Evolutionary conservation across 2,797 vertebrate species (phyloP).

Genomic region (Botia almorhae): DNA sequence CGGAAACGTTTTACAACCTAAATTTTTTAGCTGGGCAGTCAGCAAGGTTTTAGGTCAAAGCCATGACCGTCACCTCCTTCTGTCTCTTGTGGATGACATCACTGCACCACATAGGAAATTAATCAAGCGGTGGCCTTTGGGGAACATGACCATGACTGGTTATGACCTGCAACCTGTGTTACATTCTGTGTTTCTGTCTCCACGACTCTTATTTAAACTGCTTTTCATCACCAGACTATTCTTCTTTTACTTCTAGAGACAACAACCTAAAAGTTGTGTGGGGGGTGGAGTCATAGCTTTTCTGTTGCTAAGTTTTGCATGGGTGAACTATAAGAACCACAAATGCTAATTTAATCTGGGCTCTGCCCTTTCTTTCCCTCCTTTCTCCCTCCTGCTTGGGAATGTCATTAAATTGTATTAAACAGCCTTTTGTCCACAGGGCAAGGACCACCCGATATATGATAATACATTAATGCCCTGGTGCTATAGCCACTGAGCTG

Average conservation of each 20-base stretch:
- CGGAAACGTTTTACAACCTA: too few species aligned
- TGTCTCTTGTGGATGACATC: constrained; percentile 87
- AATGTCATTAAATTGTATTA: constrained; percentile 99
- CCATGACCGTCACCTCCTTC: constrained; percentile 71
- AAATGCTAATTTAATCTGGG: constrained; percentile 96
- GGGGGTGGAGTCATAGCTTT: constrained; percentile 76
- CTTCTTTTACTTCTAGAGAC: constrained; percentile 7
- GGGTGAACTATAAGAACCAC: constrained; percentile 92
- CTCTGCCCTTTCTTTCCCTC: constrained; percentile 75
- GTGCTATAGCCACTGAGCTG: constrained; percentile 94
- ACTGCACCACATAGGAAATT: constrained; percentile 86
- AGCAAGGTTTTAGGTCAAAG: not conserved
- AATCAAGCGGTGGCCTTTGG: constrained; percentile 88
- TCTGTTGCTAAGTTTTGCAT: constrained; percentile 88
- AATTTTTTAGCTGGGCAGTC: not conserved
- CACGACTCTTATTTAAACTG: constrained; percentile 17
- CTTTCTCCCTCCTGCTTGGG: constrained; percentile 87
- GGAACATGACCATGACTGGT: constrained; percentile 82
- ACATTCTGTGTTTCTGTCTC: constrained; percentile 35
- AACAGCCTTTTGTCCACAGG: constrained; percentile 99
- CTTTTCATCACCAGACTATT: not conserved
- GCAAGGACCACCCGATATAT: constrained; percentile 99
- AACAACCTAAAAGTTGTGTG: not conserved
- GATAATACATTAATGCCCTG: constrained; percentile 99
- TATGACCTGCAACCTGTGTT: constrained; percentile 60